Evolutionary conservation across 2,113 vertebrate species (phyloP), one percentile per base, ranked within the genome.

Genomic region (Salvelinus sp.): DNA sequence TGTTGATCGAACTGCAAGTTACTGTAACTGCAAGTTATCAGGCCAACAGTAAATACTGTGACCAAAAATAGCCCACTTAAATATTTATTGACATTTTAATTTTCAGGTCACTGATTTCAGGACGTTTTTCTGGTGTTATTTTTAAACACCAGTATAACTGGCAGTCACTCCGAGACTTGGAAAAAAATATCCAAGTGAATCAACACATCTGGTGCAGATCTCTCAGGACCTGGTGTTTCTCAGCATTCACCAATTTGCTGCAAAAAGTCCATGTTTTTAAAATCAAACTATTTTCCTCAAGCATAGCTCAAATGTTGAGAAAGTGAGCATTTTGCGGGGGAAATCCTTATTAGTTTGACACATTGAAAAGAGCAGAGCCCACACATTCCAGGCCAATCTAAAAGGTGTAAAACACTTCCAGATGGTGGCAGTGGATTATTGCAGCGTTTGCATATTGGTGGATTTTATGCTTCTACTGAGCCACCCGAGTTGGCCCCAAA

Each of bases 401-500:
- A 91, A 91, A 93, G 89, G 92, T 92, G 89, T 89, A 92, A 94
- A 94, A 88, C 80, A 77, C 85, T 94, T 93, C 92, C 93, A 94
- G 93, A 93, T 93, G 92, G 86, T 79, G 50, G 83, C 78, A 76
- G 82, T 85, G 80, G 85, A 88, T 86, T 83, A 91, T 79, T 90
- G 88, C 90, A 88, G 87, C 69, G 86, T 87, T 87, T 82, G 88
- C 90, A 88, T 81, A 91, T 90, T 73, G 44, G 79, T 57, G 28
- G 50, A 73, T 87, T 87, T 83, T 74, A 78, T 74, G 73, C 78
- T 73, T 83, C 67, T 63, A 78, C 28, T 57, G 23, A 84, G 80
- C 77, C 83, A 85, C 76, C 79, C 77, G 81, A 82, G 47, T 69
- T 63, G 79, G 86, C 83, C 88, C 80, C 78, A 78, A 76, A 82